These are phyloP conservation scores for Muschampia plurimacula DNA, from an alignment of 2,888 invertebrate genomes.

Conservation along the genomic window DNA sequence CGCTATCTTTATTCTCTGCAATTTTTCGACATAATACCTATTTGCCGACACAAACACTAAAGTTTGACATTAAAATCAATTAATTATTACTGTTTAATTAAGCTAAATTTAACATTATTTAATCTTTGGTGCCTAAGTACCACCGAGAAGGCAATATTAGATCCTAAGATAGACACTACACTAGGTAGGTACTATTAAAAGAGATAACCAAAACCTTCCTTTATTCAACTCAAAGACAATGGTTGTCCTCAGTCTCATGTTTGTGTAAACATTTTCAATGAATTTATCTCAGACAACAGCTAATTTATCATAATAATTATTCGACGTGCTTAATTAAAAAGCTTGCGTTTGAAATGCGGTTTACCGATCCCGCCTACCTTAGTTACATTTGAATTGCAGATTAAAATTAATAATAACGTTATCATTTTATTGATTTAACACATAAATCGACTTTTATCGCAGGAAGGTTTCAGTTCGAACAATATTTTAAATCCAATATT, in stretches of 20 bases:
- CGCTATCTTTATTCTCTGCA: too few species aligned
- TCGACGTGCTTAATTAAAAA: constrained; percentile 28
- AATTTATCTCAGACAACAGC: background rate
- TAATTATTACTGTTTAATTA: too few species aligned
- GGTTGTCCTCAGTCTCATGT: background rate
- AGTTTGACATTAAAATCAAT: background rate
- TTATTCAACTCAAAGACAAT: constrained; percentile 6
- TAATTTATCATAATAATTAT: constrained; percentile 17
- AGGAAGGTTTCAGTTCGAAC: constrained; percentile 1
- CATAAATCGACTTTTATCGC: background rate
- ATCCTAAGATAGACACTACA: background rate
- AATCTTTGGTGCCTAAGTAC: background rate
- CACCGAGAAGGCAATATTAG: background rate
- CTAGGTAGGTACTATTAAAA: background rate
- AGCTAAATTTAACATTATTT: background rate
- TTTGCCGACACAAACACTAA: background rate
- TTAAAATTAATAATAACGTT: constrained; percentile 18
- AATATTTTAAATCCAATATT: constrained; percentile 9
- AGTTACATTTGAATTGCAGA: constrained; percentile 10
- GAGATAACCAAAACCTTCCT: background rate
- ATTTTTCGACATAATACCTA: too few species aligned
- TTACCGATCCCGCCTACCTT: constrained; percentile 10
- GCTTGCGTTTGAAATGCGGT: constrained; percentile 34
- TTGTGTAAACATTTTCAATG: background rate
- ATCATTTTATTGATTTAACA: constrained; percentile 2